A percentile compares a stretch with the other conserved stretches of the same genome.
These are phyloP conservation scores for Ennomos quercinarius DNA, from an alignment of 2,888 invertebrate species.

Conservation along the genomic window DNA sequence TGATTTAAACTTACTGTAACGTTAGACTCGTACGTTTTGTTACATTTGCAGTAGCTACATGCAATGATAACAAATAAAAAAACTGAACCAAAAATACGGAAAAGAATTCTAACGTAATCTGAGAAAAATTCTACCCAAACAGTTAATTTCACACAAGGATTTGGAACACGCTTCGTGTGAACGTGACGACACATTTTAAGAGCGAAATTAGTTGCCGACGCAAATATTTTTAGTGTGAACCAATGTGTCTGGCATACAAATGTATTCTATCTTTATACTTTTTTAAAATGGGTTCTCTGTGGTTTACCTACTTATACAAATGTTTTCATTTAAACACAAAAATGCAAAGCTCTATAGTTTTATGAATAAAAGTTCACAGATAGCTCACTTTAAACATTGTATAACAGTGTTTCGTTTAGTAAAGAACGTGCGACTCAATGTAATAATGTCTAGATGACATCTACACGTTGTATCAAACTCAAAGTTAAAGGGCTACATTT, in stretches of 20 bases:
- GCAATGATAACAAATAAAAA: too few species aligned
- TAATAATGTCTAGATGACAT: not conserved
- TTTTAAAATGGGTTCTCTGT: not conserved
- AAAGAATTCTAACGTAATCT: conserved; percentile 25
- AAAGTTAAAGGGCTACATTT: conserved; percentile 53
- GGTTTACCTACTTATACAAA: not conserved
- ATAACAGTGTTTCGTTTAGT: not conserved
- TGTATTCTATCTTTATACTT: conserved; percentile 5
- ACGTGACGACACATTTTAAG: conserved; percentile 75
- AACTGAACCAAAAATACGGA: conserved; percentile 13
- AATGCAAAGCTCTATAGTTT: too few species aligned
- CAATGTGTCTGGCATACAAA: conserved; percentile 51
- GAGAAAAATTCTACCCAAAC: conserved; percentile 30
- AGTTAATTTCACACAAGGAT: conserved; percentile 46
- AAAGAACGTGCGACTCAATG: not conserved
- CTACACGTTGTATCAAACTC: conserved; percentile 13
- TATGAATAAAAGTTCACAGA: too few species aligned
- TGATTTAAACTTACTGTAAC: too few species aligned
- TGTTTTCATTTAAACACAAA: too few species aligned
- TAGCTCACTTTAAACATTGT: not conserved
- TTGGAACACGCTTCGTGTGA: conserved; percentile 54
- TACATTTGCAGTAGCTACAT: too few species aligned
- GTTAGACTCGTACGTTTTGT: too few species aligned
- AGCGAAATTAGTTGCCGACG: conserved; percentile 64
- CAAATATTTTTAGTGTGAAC: conserved; percentile 52